These are phyloP conservation scores for Enteromius anoplus DNA, from an alignment of 2,797 vertebrate species.

Conservation along the genomic window DNA sequence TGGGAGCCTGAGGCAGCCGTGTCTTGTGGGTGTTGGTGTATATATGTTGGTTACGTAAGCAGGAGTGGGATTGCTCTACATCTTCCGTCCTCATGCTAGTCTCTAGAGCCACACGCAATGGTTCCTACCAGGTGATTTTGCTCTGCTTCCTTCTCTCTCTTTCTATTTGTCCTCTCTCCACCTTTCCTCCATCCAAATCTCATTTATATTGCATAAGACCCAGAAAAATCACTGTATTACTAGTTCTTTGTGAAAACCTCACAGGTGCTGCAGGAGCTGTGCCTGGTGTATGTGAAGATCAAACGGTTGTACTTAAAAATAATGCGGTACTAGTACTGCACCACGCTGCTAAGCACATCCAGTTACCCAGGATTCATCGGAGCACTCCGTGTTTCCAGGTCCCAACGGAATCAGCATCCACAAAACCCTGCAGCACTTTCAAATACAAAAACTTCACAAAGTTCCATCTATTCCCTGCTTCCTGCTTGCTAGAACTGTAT, in stretches of 20 bases:
- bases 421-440: background rate
- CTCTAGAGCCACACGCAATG: background rate
- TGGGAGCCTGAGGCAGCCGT: background rate
- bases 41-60: slow-evolving; percentile 47
- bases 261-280: slow-evolving; percentile 1
- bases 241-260: slow-evolving; percentile 18
- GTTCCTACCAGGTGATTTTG: background rate
- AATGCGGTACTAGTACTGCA: background rate
- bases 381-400: background rate
- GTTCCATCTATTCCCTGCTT: background rate
- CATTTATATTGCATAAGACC: slow-evolving; percentile 28
- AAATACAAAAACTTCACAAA: background rate
- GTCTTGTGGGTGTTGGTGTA: background rate
- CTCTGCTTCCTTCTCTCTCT: background rate
- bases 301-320: background rate
- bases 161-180: slow-evolving; percentile 10
- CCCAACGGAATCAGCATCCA: background rate
- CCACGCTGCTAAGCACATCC: slow-evolving; percentile 6
- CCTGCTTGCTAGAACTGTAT: background rate
- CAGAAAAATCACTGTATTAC: background rate
- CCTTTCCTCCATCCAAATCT: slow-evolving; percentile 21
- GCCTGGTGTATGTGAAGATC: background rate
- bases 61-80: background rate
- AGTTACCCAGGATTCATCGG: background rate
- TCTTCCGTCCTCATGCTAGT: slow-evolving; percentile 28